phyloP scores from a whole-genome alignment of 2,888 invertebrate genomes.

The Barypeithes pellucidus region DNA sequence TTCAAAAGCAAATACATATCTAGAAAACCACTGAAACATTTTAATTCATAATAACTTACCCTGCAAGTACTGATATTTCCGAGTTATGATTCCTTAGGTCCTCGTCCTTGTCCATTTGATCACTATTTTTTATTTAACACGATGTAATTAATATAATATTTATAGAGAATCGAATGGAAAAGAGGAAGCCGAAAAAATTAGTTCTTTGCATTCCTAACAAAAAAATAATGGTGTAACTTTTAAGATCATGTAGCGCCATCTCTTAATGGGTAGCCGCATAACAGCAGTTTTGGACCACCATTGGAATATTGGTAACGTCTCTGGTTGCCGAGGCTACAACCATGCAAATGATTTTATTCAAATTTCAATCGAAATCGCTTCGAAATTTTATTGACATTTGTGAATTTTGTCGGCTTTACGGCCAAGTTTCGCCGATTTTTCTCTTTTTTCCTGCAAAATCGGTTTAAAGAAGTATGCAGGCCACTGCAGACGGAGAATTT shows the following conservation, averaged over 20 bases:
- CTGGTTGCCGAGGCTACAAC: background rate
- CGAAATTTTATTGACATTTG: constrained; percentile 14
- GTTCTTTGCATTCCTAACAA: too few species aligned
- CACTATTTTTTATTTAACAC: too few species aligned
- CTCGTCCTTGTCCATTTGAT: too few species aligned
- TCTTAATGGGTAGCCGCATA: background rate
- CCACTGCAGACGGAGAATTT: constrained; percentile 54
- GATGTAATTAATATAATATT: too few species aligned
- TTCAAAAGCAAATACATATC: too few species aligned
- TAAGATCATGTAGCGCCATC: background rate
- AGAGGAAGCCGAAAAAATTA: too few species aligned
- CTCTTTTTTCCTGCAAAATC: constrained; percentile 6
- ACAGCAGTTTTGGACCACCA: background rate
- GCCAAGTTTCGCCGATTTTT: constrained; percentile 16
- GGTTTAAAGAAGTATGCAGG: constrained; percentile 46
- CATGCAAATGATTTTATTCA: background rate
- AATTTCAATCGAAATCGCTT: constrained; percentile 3
- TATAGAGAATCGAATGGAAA: too few species aligned
- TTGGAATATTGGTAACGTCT: background rate
- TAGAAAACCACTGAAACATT: too few species aligned
- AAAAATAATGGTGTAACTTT: too few species aligned
- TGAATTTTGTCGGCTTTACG: constrained; percentile 23
- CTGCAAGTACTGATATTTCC: too few species aligned
- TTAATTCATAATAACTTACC: too few species aligned
- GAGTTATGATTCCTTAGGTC: too few species aligned